These are phyloP conservation scores for Uria lomvia DNA, from an alignment of 2,113 vertebrate species.

Conservation along the genomic window DNA sequence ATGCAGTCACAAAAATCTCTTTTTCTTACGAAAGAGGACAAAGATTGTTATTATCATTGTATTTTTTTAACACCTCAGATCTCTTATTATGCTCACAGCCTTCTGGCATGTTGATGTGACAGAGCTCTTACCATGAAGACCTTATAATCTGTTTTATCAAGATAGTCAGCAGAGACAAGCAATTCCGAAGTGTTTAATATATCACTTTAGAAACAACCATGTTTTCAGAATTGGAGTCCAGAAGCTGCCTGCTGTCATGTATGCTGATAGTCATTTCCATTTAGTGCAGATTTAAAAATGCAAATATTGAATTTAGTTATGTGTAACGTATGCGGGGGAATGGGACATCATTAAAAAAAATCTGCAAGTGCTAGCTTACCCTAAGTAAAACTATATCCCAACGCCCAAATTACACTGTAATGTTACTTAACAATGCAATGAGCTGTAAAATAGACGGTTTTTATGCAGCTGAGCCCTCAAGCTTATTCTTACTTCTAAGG, in stretches of 20 bases:
- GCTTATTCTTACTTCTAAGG: conserved; percentile 22
- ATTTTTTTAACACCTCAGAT: not conserved
- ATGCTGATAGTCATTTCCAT: not conserved
- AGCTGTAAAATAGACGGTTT: conserved; percentile 55
- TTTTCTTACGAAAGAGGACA: not conserved
- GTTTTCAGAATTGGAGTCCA: not conserved
- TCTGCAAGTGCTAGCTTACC: not conserved
- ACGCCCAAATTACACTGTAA: conserved; percentile 19
- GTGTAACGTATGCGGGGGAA: not conserved
- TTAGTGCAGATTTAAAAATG: conserved; percentile 20
- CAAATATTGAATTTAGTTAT: conserved; percentile 42
- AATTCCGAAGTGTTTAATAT: not conserved
- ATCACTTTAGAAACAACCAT: not conserved
- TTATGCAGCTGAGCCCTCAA: conserved; percentile 48
- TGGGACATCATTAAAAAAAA: not conserved
- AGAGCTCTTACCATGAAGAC: not conserved
- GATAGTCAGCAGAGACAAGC: not conserved
- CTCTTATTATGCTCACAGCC: not conserved
- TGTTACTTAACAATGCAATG: conserved; percentile 59
- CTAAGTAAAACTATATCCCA: conserved; percentile 7
- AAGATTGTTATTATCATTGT: not conserved
- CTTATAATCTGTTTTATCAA: not conserved
- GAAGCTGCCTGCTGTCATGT: not conserved
- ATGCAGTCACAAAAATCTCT: not conserved
- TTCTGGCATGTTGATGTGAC: not conserved